Evolutionary conservation across 2,113 vertebrate genomes (phyloP).

Genomic region (Ictalurus furcatus): DNA sequence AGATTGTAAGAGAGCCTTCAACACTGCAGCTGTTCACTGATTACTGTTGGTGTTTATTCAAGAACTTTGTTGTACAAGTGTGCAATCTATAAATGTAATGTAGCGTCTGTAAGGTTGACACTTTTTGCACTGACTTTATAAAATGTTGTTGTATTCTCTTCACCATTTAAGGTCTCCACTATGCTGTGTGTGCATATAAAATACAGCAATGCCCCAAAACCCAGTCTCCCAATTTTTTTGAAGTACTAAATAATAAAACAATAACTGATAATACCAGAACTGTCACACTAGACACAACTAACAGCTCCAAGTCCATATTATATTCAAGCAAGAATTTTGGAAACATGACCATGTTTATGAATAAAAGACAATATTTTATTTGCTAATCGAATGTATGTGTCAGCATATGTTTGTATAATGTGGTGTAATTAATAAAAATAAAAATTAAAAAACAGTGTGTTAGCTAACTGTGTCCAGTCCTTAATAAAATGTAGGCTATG

Average conservation of each 20-base stretch:
- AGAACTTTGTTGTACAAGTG: neutral
- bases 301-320: neutral
- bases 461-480: neutral
- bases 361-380: no score
- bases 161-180: neutral
- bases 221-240: neutral
- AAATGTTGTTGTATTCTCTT: neutral
- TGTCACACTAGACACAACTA: neutral
- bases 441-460: neutral
- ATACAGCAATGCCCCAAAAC: neutral
- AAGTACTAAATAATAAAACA: neutral
- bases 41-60: neutral
- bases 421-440: neutral
- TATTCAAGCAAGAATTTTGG: neutral
- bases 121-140: neutral
- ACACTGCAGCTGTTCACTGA: neutral
- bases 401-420: neutral
- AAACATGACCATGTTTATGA: neutral
- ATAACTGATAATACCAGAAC: neutral
- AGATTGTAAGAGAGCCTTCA: neutral
- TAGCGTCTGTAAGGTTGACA: neutral
- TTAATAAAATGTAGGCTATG: neutral
- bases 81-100: neutral
- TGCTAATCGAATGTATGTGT: neutral
- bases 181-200: neutral